Base-by-base conservation (phyloP, 2,888 invertebrate species). In the Leptinotarsa peninsularis region DNA sequence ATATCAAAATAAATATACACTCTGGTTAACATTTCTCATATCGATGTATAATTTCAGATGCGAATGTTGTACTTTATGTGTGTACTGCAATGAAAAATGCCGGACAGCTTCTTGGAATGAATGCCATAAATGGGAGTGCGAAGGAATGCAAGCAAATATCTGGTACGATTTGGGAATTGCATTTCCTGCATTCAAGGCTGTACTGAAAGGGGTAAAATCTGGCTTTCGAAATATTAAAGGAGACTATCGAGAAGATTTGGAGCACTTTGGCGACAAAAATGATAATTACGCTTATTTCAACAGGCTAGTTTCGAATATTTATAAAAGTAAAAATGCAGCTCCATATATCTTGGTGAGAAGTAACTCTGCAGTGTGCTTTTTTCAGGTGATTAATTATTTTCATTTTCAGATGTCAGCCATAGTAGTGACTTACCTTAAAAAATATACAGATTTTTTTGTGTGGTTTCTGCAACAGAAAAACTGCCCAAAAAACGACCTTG, bases 71-170 rank as follows among this genome's bases (percentile, higher is more conserved):
- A 90, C 91, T 0, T 90, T 91, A 70, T 91, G 92, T 13, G 88
- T 92, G 58, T 96, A 93, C 86, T 96, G 96, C 85, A 89, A 91
- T 66, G 89, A 90, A 66, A 86, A 87, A 33, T 96, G 96, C 84
- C 90, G 91, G 15, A 83, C 88, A 1, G 85, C 87, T 7, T 93
- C 93, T 2, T 90, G 90, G 88, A 80, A 86, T 2, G 82, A 84
- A 2, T 91, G 92, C 83, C 96, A 96, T 86, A 89, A 89, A 71
- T 93, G 92, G 91, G 94, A 96, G 87, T 96, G 96, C 84, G 87
- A 87, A 13, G 94, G 92, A 7, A 91, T 91, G 78, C 90, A 90
- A 81, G 89, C 91, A 14, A 89, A 90, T 58, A 88, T 96, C 15
- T 92, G 93, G 86, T 90, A 92, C 73, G 91, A 93, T 70, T 91